Percentiles rank a stretch among this genome's conserved stretches.
These are phyloP conservation scores for Ictidomys tridecemlineatus DNA, from an alignment of 2,113 vertebrate species.

Conservation along the genomic window DNA sequence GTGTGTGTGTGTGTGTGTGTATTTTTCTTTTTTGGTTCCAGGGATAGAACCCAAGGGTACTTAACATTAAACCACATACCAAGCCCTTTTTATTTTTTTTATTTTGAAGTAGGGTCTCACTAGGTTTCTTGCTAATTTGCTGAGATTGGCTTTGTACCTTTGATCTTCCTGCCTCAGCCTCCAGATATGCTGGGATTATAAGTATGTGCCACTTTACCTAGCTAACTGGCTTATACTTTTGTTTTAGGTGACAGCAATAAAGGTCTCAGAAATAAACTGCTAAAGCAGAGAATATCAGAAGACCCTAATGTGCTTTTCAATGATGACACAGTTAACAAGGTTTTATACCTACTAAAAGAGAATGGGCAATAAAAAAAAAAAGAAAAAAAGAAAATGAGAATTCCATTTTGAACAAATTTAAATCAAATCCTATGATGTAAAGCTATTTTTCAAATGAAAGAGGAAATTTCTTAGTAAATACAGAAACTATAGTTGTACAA, in stretches of 20 bases:
- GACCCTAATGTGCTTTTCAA: not conserved
- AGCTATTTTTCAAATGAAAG: not conserved
- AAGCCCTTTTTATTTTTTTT: too few species aligned
- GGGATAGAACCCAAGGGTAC: too few species aligned
- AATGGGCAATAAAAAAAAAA: not conserved
- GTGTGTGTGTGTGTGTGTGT: too few species aligned
- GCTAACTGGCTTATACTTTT: not conserved
- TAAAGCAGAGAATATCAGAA: not conserved
- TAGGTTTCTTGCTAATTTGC: too few species aligned
- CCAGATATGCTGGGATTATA: too few species aligned
- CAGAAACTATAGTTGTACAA: not conserved
- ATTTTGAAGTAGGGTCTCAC: too few species aligned
- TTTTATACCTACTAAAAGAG: not conserved
- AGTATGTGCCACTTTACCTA: too few species aligned
- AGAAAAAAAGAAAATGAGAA: not conserved
- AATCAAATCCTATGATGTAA: slow-evolving; percentile 3
- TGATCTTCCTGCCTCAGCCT: too few species aligned
- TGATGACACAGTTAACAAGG: not conserved
- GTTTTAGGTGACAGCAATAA: not conserved
- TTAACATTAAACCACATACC: too few species aligned
- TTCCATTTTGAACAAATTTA: slow-evolving; percentile 3
- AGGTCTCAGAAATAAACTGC: not conserved
- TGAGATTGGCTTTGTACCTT: too few species aligned
- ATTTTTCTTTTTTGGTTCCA: too few species aligned
- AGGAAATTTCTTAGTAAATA: not conserved